These are phyloP conservation scores for Chelonus insularis DNA, from an alignment of 1,140 invertebrate species.

Conservation along the genomic window DNA sequence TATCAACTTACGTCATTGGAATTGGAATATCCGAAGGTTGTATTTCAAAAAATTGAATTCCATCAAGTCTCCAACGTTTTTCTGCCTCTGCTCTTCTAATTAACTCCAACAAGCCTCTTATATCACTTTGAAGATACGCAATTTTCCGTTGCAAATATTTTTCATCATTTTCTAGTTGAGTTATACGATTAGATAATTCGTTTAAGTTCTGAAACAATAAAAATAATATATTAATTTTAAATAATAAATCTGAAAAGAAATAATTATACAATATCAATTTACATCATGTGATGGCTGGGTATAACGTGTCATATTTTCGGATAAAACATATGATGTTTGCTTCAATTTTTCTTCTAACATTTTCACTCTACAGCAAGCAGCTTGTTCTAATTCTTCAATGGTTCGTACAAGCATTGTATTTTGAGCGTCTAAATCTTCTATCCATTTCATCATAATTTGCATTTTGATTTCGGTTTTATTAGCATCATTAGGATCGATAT, in stretches of 20 bases:
- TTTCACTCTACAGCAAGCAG: conserved; percentile 59
- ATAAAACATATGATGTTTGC: conserved; percentile 46
- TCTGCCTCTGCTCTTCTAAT: conserved; percentile 46
- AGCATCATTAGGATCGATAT: conserved; percentile 34
- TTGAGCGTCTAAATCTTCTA: conserved; percentile 62
- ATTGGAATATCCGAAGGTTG: conserved; percentile 41
- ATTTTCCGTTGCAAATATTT: conserved; percentile 42
- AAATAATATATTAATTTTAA: background rate
- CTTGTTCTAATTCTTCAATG: conserved; percentile 62
- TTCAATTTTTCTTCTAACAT: conserved; percentile 61
- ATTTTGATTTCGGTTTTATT: conserved; percentile 48
- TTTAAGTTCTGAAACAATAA: conserved; percentile 42
- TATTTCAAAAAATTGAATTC: conserved; percentile 48
- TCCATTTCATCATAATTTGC: conserved; percentile 61
- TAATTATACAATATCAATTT: conserved; percentile 17
- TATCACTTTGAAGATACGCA: conserved; percentile 50
- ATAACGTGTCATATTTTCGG: conserved; percentile 43
- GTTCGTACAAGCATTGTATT: conserved; percentile 63
- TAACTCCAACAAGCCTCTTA: conserved; percentile 48
- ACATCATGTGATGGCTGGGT: conserved; percentile 43
- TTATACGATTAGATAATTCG: conserved; percentile 43
- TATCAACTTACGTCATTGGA: conserved; percentile 39
- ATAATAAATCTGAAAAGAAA: background rate
- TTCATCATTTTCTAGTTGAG: conserved; percentile 41
- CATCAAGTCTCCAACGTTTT: conserved; percentile 50